phyloP scores from a whole-genome alignment of 2,888 invertebrate species.

The Hydrotaea cyrtoneurina region DNA sequence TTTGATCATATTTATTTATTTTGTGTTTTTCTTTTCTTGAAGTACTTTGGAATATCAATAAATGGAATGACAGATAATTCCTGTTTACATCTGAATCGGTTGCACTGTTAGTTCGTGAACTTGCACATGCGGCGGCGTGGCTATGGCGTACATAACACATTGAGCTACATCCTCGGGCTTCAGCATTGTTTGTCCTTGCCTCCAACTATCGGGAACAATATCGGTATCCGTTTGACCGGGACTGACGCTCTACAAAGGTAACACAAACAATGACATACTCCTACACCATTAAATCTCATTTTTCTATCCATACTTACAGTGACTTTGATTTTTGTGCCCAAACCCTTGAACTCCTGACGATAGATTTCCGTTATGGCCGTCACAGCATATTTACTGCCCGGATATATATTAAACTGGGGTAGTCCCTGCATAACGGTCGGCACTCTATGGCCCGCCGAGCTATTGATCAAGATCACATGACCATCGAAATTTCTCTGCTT shows the following conservation, averaged over 20 bases:
- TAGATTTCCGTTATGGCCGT: constrained; percentile 77
- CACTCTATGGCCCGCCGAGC: constrained; percentile 75
- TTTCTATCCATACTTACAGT: constrained; percentile 60
- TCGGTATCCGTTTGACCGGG: constrained; percentile 71
- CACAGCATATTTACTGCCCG: constrained; percentile 76
- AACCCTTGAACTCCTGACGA: constrained; percentile 76
- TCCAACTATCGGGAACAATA: constrained; percentile 36
- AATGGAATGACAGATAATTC: too few species aligned
- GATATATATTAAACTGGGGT: constrained; percentile 75
- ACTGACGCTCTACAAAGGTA: constrained; percentile 69
- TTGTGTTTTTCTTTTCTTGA: too few species aligned
- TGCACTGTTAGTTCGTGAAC: constrained; percentile 55
- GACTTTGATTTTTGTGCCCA: constrained; percentile 56
- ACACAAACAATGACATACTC: not conserved
- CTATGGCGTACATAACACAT: constrained; percentile 69
- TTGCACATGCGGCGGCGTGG: constrained; percentile 70
- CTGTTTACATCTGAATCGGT: constrained; percentile 16
- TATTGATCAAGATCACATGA: constrained; percentile 82
- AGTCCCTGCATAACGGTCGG: not conserved
- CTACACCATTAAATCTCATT: not conserved
- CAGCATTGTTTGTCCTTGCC: constrained; percentile 50
- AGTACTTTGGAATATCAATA: too few species aligned
- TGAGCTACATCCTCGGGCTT: constrained; percentile 70
- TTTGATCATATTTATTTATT: too few species aligned
- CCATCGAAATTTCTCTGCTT: constrained; percentile 79